Conservation (phyloP, 2,888 invertebrate species). For the Tuta absoluta region DNA sequence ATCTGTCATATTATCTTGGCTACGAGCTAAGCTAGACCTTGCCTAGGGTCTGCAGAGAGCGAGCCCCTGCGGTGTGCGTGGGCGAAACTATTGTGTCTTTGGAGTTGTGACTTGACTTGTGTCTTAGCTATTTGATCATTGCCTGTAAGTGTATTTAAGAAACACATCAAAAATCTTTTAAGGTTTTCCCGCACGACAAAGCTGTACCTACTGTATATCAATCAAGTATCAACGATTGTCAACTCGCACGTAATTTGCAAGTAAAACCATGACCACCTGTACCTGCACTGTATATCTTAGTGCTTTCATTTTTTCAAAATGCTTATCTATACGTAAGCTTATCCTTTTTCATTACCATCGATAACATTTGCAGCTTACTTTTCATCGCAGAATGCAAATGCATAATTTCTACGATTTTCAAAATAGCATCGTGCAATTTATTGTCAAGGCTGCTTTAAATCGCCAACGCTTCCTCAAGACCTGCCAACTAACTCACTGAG, state of each 20-base stretch:
- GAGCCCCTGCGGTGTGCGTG: slow-evolving; percentile 19
- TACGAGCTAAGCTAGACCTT: slow-evolving; percentile 15
- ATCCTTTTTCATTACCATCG: too few species aligned
- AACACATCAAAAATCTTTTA: too few species aligned
- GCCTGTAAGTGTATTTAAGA: neutral
- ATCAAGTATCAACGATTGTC: too few species aligned
- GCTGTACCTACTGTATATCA: too few species aligned
- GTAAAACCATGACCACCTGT: too few species aligned
- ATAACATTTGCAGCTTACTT: too few species aligned
- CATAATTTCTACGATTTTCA: neutral
- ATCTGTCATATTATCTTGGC: slow-evolving; percentile 19
- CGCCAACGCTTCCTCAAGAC: slow-evolving; percentile 7
- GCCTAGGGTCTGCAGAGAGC: neutral
- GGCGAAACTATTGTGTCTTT: slow-evolving; percentile 28
- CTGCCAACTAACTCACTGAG: slow-evolving; percentile 14
- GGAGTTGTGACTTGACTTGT: neutral
- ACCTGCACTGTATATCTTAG: too few species aligned
- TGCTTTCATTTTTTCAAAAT: too few species aligned
- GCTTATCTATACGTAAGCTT: too few species aligned
- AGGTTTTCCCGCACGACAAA: too few species aligned
- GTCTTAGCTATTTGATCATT: neutral
- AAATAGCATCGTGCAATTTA: neutral
- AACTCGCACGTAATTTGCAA: too few species aligned
- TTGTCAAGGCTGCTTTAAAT: neutral
- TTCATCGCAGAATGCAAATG: too few species aligned